Evolutionary conservation across 2,797 vertebrate species (phyloP).

Genomic region (Tadarida brasiliensis): DNA sequence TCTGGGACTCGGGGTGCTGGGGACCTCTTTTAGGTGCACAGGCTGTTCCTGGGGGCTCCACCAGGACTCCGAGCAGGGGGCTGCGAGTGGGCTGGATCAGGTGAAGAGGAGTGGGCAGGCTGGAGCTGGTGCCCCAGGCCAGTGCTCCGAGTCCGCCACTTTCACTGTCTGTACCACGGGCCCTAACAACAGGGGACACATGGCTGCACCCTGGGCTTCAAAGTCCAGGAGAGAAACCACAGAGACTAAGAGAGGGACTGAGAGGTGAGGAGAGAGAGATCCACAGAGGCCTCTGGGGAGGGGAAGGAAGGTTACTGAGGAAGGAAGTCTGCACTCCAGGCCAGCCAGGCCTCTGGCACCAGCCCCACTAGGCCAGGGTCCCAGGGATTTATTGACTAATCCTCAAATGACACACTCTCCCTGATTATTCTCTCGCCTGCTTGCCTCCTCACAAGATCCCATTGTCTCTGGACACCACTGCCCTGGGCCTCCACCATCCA

Average conservation of each 20-base stretch:
- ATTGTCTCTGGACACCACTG: slow-evolving; percentile 58
- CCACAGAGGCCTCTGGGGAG: background rate
- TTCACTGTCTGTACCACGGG: background rate
- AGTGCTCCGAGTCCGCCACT: background rate
- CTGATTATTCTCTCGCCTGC: slow-evolving; percentile 36
- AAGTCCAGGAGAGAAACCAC: background rate
- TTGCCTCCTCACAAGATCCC: slow-evolving; percentile 60
- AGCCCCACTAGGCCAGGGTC: slow-evolving; percentile 80
- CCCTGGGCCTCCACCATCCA: background rate
- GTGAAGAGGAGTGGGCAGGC: background rate
- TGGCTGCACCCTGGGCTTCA: background rate
- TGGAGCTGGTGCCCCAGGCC: background rate
- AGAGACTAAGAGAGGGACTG: background rate
- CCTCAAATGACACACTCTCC: slow-evolving; percentile 73
- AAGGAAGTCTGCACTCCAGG: background rate
- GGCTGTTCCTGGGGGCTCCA: background rate
- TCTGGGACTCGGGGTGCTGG: background rate
- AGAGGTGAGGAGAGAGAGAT: background rate
- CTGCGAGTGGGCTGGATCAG: too few relatives aligned
- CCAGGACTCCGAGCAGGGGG: background rate
- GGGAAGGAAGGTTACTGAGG: background rate
- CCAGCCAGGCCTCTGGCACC: slow-evolving; percentile 66
- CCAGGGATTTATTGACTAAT: slow-evolving; percentile 78
- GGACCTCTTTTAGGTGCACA: background rate
- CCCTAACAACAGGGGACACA: background rate